Evolutionary conservation across 2,888 invertebrate genomes (phyloP), one percentile per base, ranked within the genome.

Genomic region (Athrips mouffetella): DNA sequence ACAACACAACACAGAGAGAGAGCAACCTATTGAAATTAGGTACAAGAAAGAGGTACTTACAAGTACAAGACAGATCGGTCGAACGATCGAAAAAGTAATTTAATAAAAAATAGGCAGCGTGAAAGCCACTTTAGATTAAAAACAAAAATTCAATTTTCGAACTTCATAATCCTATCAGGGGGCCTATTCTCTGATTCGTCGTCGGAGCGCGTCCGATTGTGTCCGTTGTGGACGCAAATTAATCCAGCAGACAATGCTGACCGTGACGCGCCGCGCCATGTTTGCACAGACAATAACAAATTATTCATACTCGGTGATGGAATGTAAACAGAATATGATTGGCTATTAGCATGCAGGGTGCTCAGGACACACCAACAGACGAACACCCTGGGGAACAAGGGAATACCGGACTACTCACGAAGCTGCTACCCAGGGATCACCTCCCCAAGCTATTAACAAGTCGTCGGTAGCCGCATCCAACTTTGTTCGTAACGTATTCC

Each of bases 291-390:
- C 85, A 84, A 86, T 85, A 87, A 82, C 86, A 83, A 86, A 88
- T 88, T 86, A 88, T 88, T 87, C 88, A 88, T 86, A 80, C 80
- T 76, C 80, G 66, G 69, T 81, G 87, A 88, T 88, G 87, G 82
- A 88, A 88, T 87, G 86, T 86, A 88, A 87, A 88, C 88, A 88
- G 83, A 86, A 85, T 84, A 85, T 88, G 87, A 88, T 88, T 88
- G 88, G 86, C 78, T 86, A 84, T 87, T 85, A 86, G 75, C 82
- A 82, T 83, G 81, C 70, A 66, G 79, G 80, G 78, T 70, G 77
- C 73, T 61, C 27, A 63, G 64, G 67, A 65, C 61, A 60, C 57
- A 58, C 37, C 21, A n/a, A 18, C 37, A n/a, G 20, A 11, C 62
- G 51, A 58, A 57, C 59, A 60, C 81, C 75, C 80, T 42, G 53